These are phyloP conservation scores for Molossus molossus DNA, from an alignment of 2,797 vertebrate species.

Conservation along the genomic window DNA sequence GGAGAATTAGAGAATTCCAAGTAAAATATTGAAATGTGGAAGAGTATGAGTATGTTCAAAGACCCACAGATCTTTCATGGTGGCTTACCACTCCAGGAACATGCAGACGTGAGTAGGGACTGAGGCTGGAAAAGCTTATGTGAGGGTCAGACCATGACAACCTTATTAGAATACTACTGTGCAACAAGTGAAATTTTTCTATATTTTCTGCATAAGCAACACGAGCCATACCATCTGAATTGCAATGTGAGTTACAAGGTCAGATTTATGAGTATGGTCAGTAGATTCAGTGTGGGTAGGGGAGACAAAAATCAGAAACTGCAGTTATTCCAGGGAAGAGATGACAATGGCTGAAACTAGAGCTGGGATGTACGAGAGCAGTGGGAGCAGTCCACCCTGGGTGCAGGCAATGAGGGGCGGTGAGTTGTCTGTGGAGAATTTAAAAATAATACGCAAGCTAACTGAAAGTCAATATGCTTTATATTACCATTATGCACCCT, in stretches of 20 bases:
- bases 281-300: background rate
- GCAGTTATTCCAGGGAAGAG: background rate
- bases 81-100: background rate
- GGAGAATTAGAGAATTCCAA: conserved; percentile 14
- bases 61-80: background rate
- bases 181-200: background rate
- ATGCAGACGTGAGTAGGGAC: background rate
- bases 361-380: background rate
- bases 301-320: background rate
- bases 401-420: background rate
- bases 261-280: conserved; percentile 3
- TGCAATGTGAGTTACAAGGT: conserved; percentile 37
- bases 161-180: background rate
- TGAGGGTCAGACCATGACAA: background rate
- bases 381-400: background rate
- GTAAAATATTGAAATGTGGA: conserved; percentile 12
- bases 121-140: background rate
- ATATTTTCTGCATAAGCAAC: background rate
- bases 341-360: background rate
- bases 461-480: background rate
- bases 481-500: background rate
- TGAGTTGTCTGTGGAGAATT: background rate
- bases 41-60: background rate
- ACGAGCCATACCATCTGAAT: background rate
- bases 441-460: conserved; percentile 5